These are phyloP conservation scores for Hydrophis major DNA, from an alignment of 2,797 vertebrate species.

Conservation along the genomic window DNA sequence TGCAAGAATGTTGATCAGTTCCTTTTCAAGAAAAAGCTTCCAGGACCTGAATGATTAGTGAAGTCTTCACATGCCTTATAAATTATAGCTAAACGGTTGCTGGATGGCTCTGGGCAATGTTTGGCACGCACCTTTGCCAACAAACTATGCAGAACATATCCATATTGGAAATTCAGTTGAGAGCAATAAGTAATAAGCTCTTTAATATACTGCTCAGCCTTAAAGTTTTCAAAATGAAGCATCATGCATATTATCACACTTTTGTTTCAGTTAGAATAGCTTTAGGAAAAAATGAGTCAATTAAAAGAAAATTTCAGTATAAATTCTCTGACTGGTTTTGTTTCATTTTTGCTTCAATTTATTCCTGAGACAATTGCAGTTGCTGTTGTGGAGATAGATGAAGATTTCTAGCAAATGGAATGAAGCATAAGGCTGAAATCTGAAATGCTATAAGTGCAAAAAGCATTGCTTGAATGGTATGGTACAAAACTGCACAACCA, in stretches of 20 bases:
- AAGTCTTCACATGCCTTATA: background rate
- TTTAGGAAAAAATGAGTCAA: background rate
- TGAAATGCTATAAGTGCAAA: background rate
- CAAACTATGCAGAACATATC: slow-evolving; percentile 7
- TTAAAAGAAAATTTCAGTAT: background rate
- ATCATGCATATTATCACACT: background rate
- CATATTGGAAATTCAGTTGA: background rate
- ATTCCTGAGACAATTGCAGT: background rate
- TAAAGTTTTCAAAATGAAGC: background rate
- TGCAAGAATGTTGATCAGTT: background rate
- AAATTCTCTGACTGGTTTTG: background rate
- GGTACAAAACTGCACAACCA: background rate
- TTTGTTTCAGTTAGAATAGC: background rate
- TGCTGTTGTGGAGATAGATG: background rate
- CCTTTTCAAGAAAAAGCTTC: background rate
- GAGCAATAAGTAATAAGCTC: background rate
- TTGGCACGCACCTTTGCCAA: background rate
- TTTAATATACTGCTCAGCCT: background rate
- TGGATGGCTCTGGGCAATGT: background rate
- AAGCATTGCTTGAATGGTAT: background rate
- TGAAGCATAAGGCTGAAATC: background rate
- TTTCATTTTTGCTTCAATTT: background rate
- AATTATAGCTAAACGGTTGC: slow-evolving; percentile 3
- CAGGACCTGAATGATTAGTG: background rate
- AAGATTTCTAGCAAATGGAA: background rate